phyloP scores from a whole-genome alignment of 2,113 vertebrate species.

The Sylvietta virens region DNA sequence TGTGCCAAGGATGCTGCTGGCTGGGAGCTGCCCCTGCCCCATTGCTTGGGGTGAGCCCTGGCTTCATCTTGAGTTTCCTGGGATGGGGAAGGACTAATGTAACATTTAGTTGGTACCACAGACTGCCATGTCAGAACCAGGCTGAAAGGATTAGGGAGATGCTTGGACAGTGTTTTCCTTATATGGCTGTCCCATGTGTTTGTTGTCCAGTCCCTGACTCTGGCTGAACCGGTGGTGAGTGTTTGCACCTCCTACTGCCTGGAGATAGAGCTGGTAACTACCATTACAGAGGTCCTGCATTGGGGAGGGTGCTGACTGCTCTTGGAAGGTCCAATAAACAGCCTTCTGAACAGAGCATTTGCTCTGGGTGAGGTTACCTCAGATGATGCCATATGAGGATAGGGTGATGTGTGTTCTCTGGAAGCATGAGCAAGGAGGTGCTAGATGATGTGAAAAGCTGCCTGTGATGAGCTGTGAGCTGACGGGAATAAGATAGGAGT shows the following conservation, averaged over 20 bases:
- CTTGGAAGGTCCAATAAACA: neutral
- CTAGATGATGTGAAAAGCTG: neutral
- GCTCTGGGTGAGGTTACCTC: neutral
- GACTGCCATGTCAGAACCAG: neutral
- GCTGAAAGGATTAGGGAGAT: neutral
- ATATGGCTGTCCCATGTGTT: neutral
- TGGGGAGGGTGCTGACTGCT: neutral
- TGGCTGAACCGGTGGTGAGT: neutral
- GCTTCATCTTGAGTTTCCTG: neutral
- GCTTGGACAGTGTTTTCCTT: neutral
- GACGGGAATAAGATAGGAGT: neutral
- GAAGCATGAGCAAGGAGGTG: neutral
- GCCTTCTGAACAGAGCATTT: neutral
- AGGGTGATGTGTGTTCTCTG: neutral
- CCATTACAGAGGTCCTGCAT: rapidly evolving
- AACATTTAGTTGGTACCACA: rapidly evolving
- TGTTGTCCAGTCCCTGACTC: neutral
- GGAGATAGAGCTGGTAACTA: neutral
- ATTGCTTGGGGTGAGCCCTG: neutral
- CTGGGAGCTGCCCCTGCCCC: neutral
- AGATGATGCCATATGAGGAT: neutral
- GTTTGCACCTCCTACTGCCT: neutral
- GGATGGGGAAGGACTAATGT: neutral
- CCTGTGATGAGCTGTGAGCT: neutral
- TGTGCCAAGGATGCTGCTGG: rapidly evolving